Evolutionary conservation across 2,113 vertebrate genomes (phyloP).

Genomic region (Furnarius figulus): DNA sequence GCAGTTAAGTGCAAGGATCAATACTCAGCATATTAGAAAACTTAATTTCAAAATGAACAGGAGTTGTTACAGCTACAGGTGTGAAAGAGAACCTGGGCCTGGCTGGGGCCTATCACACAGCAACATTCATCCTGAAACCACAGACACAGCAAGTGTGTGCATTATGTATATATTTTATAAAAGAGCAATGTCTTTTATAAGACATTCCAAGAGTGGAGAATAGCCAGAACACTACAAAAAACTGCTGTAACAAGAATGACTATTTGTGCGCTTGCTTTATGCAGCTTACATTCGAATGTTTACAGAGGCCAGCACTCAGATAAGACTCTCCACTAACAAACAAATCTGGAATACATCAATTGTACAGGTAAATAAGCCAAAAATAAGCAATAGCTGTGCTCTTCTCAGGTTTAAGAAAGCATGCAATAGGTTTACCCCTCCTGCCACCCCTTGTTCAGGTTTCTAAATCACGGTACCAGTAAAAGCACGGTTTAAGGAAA

Average conservation of each 20-base stretch:
- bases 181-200: neutral
- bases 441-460: conserved; percentile 14
- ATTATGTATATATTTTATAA: neutral
- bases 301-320: conserved; percentile 71
- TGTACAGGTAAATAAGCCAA: conserved; percentile 68
- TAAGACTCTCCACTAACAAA: conserved; percentile 71
- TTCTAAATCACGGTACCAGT: conserved; percentile 19
- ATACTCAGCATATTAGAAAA: neutral
- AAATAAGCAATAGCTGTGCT: conserved; percentile 52
- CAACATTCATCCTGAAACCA: neutral
- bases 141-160: neutral
- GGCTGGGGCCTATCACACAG: neutral
- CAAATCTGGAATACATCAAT: conserved; percentile 62
- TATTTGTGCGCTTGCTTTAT: conserved; percentile 70
- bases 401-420: conserved; percentile 37
- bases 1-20: neutral
- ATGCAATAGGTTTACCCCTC: conserved; percentile 44
- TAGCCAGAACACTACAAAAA: neutral
- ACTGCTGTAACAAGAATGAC: conserved; percentile 34
- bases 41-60: neutral
- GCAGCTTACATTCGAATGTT: conserved; percentile 67
- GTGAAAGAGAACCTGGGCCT: neutral
- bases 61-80: neutral
- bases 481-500: conserved; percentile 27
- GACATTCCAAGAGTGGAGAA: neutral